phyloP scores from a whole-genome alignment of 1,140 invertebrate species.

The Anthonomus grandis region DNA sequence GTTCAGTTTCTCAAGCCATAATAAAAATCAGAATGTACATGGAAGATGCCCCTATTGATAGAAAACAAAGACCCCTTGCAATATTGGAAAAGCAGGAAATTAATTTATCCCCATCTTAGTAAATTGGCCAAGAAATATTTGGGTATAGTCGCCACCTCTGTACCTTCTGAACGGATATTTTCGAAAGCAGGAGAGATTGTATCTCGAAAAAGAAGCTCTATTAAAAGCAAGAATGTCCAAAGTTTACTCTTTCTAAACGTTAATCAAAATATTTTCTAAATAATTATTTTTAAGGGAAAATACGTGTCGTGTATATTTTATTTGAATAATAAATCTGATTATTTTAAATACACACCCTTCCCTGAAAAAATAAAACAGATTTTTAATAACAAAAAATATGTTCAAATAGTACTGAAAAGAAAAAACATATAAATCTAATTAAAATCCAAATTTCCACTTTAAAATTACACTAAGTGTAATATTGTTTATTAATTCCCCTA shows the following conservation, averaged over 20 bases:
- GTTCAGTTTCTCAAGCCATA: neutral
- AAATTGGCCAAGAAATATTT: slow-evolving; percentile 42
- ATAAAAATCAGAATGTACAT: slow-evolving; percentile 7
- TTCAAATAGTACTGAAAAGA: too few species aligned
- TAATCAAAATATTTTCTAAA: too few species aligned
- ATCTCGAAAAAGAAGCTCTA: slow-evolving; percentile 27
- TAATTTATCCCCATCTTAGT: slow-evolving; percentile 39
- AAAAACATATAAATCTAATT: too few species aligned
- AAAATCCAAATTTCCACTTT: too few species aligned
- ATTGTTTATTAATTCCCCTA: too few species aligned
- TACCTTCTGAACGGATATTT: slow-evolving; percentile 47
- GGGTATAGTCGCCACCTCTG: slow-evolving; percentile 44
- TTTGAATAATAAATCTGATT: too few species aligned
- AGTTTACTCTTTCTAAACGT: slow-evolving; percentile 40
- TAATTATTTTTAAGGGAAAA: too few species aligned
- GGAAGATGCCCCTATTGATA: neutral
- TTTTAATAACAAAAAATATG: too few species aligned
- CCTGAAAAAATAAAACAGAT: too few species aligned
- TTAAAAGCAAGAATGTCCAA: slow-evolving; percentile 37
- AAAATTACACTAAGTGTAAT: too few species aligned
- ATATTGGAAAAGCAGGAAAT: slow-evolving; percentile 37
- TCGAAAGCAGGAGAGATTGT: slow-evolving; percentile 44
- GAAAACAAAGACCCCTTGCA: slow-evolving; percentile 28
- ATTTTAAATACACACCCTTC: too few species aligned
- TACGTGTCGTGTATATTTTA: too few species aligned